Base-by-base conservation (phyloP, 2,888 invertebrate species). In the Acanthoscelides obtectus region DNA sequence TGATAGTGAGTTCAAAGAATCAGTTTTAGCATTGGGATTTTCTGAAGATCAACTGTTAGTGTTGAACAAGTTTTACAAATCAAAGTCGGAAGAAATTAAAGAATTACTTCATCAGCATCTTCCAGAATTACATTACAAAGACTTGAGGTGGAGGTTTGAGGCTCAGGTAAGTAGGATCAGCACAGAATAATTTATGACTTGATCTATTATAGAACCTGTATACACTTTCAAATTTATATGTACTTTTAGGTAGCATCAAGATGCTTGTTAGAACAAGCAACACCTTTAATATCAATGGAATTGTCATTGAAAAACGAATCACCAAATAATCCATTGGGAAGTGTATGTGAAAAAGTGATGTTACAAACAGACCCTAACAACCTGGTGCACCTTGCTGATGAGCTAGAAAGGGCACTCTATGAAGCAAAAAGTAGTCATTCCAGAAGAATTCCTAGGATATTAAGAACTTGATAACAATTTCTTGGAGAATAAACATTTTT, bases 141-240 rank as follows among this genome's bases (percentile, higher is more conserved):
- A 91, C 79, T 83, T 92, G 71, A 88, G 91, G 75, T 92, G 92
- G 92, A 86, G 92, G 75, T 87, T 91, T 77, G 91, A 92, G 85
- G 88, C 89, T 4, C 89, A 89, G 84, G 89, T 89, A 81, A n/a
- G n/a, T n/a, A n/a, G n/a, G n/a, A n/a, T n/a, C n/a, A n/a, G n/a
- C n/a, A n/a, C n/a, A n/a, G n/a, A n/a, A n/a, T n/a, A n/a, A n/a
- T n/a, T n/a, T n/a, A 69, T 12, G 17, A 19, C 21, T 27, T 22
- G 64, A 20, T 3, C 22, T 69, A n/a, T n/a, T n/a, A n/a, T n/a
- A n/a, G n/a, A n/a, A n/a, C n/a, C n/a, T n/a, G n/a, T n/a, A n/a
- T n/a, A n/a, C n/a, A n/a, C n/a, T n/a, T n/a, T n/a, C n/a, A n/a
- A 25, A 25, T 25, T 3, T 25, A 25, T 5, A 25, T 8, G 1